These are phyloP conservation scores for Eudyptes chrysolophus DNA, from an alignment of 2,113 vertebrate genomes.

Conservation along the genomic window DNA sequence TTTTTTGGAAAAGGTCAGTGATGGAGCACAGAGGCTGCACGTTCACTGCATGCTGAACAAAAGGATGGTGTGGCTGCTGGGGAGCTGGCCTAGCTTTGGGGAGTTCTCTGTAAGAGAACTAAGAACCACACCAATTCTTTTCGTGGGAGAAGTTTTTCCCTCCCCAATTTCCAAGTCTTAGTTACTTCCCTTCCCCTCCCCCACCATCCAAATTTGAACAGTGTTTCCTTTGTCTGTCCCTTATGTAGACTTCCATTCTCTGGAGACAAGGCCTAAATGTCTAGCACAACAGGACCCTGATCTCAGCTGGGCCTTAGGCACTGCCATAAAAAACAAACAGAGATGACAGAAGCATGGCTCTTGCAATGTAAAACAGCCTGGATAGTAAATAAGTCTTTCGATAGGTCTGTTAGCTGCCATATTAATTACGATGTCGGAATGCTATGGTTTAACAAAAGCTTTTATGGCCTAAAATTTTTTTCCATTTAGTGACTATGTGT, in stretches of 20 bases:
- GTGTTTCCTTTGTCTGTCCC: conserved; percentile 28
- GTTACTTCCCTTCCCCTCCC: conserved; percentile 6
- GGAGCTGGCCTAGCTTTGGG: background rate
- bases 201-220: conserved; percentile 22
- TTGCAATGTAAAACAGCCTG: background rate
- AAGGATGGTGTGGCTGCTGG: background rate
- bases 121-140: background rate
- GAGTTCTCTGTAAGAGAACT: background rate
- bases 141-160: background rate
- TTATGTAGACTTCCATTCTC: conserved; percentile 13
- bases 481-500: background rate
- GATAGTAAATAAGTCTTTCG: background rate
- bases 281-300: conserved; percentile 37
- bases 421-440: background rate
- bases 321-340: conserved; percentile 43
- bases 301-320: conserved; percentile 47
- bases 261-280: conserved; percentile 3
- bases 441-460: background rate
- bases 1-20: background rate
- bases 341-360: background rate
- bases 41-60: background rate
- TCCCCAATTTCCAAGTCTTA: conserved; percentile 8
- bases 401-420: background rate
- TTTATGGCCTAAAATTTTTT: background rate
- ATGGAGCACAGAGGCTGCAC: background rate